phyloP scores from a whole-genome alignment of 2,888 invertebrate species.

The Lissonota sp. region DNA sequence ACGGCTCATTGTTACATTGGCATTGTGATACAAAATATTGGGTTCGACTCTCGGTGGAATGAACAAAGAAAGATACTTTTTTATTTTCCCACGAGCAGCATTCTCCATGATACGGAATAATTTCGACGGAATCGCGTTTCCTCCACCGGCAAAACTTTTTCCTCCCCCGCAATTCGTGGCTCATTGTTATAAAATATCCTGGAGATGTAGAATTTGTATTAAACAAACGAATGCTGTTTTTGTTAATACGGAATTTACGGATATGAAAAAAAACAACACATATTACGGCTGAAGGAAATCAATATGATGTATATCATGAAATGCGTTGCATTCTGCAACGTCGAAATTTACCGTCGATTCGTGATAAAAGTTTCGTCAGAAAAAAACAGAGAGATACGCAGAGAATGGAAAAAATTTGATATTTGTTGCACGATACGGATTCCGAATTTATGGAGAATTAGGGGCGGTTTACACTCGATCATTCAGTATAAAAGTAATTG shows the following conservation, averaged over 20 bases:
- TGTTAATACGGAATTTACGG: neutral
- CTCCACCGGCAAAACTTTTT: slow-evolving; percentile 1
- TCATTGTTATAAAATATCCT: neutral
- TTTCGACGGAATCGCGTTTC: neutral
- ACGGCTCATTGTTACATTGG: neutral
- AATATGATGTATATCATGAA: neutral
- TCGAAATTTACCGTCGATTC: neutral
- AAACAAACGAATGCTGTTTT: neutral
- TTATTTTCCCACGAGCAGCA: slow-evolving; percentile 16
- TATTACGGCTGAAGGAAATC: neutral
- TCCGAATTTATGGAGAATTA: neutral
- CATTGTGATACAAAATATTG: slow-evolving; percentile 16
- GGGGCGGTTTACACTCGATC: neutral
- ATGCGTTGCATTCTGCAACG: neutral
- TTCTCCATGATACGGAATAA: neutral
- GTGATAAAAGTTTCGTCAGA: neutral
- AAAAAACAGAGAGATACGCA: neutral
- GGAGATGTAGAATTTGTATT: neutral
- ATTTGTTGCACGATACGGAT: neutral
- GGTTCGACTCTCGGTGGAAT: neutral
- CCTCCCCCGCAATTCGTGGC: neutral
- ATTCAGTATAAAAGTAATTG: neutral
- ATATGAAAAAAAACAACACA: neutral
- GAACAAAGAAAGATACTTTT: neutral
- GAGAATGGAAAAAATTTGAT: neutral